Evolutionary conservation across 64 coral and sea anemone genomes (phyloP).

Genomic region (Montipora sp.): DNA sequence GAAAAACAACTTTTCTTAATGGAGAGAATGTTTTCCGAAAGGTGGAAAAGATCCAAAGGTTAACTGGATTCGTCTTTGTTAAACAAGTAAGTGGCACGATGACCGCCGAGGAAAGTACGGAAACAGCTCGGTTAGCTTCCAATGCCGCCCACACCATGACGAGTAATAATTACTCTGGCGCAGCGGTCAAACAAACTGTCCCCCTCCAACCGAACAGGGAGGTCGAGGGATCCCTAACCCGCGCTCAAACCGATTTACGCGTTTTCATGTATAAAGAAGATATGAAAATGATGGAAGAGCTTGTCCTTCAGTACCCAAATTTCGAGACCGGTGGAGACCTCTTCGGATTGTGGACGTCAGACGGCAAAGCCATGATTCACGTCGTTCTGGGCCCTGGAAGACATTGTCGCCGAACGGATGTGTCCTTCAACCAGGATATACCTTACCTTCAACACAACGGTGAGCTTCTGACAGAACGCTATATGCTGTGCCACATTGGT

Average conservation of each 20-base stretch:
- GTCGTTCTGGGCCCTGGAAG: conserved; percentile 57
- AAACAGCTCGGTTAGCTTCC: background rate
- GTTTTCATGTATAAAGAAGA: conserved; percentile 47
- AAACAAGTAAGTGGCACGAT: background rate
- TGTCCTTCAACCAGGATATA: conserved; percentile 59
- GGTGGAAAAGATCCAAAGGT: background rate
- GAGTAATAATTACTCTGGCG: background rate
- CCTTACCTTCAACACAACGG: conserved; percentile 37
- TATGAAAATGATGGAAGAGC: background rate
- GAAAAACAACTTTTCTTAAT: background rate
- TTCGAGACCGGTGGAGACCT: conserved; percentile 61
- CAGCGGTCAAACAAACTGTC: background rate
- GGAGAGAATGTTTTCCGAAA: background rate
- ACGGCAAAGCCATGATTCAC: conserved; percentile 52
- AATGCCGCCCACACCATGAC: background rate
- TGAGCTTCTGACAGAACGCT: conserved; percentile 23
- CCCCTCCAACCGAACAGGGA: background rate
- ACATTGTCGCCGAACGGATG: conserved; percentile 6
- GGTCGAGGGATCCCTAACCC: background rate
- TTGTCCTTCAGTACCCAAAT: conserved; percentile 27
- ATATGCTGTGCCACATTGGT: conserved; percentile 67
- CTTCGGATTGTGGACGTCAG: conserved; percentile 65
- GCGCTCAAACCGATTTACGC: background rate
- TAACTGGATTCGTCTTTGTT: background rate
- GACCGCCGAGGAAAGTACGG: background rate